Percentiles rank a stretch among this genome's conserved stretches.
Evolutionary conservation across 1,140 invertebrate species (phyloP).

Genomic region (Zaprionus lachaisei): DNA sequence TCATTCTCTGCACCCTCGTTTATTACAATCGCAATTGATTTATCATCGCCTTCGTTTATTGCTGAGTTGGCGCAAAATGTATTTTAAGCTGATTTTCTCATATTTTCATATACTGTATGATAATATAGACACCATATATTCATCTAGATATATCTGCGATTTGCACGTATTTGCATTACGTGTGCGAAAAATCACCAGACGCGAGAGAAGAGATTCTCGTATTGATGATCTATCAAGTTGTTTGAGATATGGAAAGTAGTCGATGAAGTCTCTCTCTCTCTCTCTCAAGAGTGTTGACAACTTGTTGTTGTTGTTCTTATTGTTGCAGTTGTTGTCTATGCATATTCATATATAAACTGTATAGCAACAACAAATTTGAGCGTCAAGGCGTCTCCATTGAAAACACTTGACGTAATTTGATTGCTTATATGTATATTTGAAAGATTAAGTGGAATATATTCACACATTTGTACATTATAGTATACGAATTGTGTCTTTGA

Average conservation of each 20-base stretch:
- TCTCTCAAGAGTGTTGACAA: constrained; percentile 17
- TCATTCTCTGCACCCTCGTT: neutral
- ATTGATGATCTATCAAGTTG: constrained; percentile 34
- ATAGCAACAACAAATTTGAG: constrained; percentile 14
- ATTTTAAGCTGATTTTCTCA: constrained; percentile 55
- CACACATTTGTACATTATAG: neutral
- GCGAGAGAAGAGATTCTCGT: constrained; percentile 7
- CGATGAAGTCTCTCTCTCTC: neutral
- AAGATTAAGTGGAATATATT: constrained; percentile 10
- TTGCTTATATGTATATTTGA: constrained; percentile 16
- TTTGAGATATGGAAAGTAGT: neutral
- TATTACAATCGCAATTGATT: constrained; percentile 19
- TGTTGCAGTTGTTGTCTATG: constrained; percentile 11
- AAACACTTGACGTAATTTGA: constrained; percentile 45
- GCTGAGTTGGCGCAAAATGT: constrained; percentile 25
- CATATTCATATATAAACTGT: constrained; percentile 22
- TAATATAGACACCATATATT: neutral
- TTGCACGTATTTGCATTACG: constrained; percentile 27
- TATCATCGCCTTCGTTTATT: constrained; percentile 21
- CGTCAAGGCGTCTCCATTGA: constrained; percentile 31
- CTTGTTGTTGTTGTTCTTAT: constrained; percentile 22
- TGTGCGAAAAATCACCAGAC: constrained; percentile 21
- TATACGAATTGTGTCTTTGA: neutral
- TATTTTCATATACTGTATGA: constrained; percentile 7
- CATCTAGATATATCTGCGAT: neutral